Conservation (phyloP, 2,113 vertebrate genomes). For the Murina feae region DNA sequence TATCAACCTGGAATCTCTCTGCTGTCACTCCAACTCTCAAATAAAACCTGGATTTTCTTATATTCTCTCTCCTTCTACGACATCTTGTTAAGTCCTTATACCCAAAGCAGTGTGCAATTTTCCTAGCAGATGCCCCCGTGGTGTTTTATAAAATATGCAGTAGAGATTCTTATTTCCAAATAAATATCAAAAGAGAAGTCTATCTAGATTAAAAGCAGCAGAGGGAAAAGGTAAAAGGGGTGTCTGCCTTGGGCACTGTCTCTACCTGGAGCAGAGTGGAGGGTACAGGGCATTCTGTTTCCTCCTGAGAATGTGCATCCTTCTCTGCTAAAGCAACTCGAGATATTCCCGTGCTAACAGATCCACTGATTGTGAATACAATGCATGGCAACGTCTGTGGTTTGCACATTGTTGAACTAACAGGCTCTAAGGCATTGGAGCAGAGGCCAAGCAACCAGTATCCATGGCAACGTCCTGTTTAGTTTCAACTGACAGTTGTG, state of each 20-base stretch:
- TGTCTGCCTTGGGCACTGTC: background rate
- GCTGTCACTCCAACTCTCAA: background rate
- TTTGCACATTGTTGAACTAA: slow-evolving; percentile 77
- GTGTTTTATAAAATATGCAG: background rate
- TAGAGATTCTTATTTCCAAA: background rate
- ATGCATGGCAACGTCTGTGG: slow-evolving; percentile 73
- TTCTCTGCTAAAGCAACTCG: slow-evolving; percentile 60
- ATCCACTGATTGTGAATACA: slow-evolving; percentile 77
- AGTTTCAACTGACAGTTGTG: slow-evolving; percentile 69
- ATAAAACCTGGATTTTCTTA: background rate
- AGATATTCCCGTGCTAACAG: slow-evolving; percentile 60
- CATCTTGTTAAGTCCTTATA: background rate
- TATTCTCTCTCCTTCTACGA: background rate
- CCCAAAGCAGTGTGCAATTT: background rate
- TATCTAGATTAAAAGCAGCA: background rate
- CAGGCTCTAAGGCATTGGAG: slow-evolving; percentile 78
- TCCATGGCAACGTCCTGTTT: slow-evolving; percentile 82
- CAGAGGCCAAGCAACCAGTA: slow-evolving; percentile 80
- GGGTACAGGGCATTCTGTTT: slow-evolving; percentile 37
- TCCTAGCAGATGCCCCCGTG: background rate
- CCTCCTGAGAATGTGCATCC: slow-evolving; percentile 49
- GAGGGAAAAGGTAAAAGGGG: background rate
- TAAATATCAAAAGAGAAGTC: slow-evolving; percentile 5
- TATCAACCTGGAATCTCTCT: background rate
- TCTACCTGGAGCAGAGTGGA: background rate